Base-by-base conservation (phyloP, 2,113 vertebrate genomes). In the Xenopus laevis region DNA sequence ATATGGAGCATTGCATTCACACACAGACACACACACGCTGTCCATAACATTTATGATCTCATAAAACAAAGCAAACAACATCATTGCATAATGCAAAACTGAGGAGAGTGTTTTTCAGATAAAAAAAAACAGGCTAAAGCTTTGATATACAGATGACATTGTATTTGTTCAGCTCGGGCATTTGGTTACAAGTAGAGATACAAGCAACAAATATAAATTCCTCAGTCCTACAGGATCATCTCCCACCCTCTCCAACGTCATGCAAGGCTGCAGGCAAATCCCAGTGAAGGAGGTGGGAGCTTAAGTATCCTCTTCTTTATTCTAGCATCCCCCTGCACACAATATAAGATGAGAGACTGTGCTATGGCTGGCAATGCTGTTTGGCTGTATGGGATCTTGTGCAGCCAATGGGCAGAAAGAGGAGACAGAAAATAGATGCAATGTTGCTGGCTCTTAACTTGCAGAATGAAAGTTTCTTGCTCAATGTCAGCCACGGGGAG, bases 401-500 rank as follows among this genome's bases (percentile, higher is more conserved):
- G 20, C 21, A 23, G 58, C 58, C 44, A 18, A 44, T 55, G 53
- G 53, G 53, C 16, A 55, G 53, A 3, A 13, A 55, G 33, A 47
- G 61, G 12, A 59, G 23, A 61, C 40, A 21, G 18, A 66, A 44
- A 13, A 10, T 46, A 58, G 20, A 2, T 4, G 76, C 23, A 3
- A 65, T 67, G 69, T 44, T 59, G 53, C 45, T 27, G 50, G 57
- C 15, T 10, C 64, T 61, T 30, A 45, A 13, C 10, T 58, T 53
- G 63, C 53, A 23, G 12, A 78, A 72, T 62, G 55, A 61, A 23
- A 72, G 27, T 46, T 64, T 11, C 17, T 5, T 61, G 44, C 30
- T 20, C 12, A 71, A 78, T 16, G 0, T 27, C 63, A 78, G 70
- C 70, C 57, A 53, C 7, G 76, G 44, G 44, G 57, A 71, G 17